Evolutionary conservation across 2,113 vertebrate genomes (phyloP).

Genomic region (Hipposideros armiger): DNA sequence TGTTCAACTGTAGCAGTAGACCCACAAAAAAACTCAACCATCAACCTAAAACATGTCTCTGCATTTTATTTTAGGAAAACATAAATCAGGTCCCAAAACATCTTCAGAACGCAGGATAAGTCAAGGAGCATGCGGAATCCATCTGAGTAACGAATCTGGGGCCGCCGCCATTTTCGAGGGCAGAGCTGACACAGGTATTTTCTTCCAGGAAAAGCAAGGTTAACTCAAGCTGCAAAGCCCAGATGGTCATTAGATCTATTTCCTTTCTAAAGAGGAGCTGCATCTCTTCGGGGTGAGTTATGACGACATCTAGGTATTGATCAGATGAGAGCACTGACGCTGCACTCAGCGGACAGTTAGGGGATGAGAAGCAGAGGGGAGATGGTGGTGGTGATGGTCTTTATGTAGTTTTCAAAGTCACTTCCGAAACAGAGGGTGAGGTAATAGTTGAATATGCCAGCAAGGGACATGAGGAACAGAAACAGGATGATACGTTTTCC

Average conservation of each 20-base stretch:
- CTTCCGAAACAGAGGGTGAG: constrained; percentile 88
- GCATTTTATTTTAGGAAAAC: constrained; percentile 78
- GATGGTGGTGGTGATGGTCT: constrained; percentile 90
- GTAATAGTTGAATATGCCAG: constrained; percentile 94
- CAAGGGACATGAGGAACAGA: constrained; percentile 94
- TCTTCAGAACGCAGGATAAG: neutral
- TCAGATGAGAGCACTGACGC: neutral
- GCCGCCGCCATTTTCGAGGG: neutral
- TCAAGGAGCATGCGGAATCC: neutral
- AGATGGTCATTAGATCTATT: constrained; percentile 80
- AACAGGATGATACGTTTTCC: constrained; percentile 96
- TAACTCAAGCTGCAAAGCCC: constrained; percentile 79
- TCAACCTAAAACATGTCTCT: neutral
- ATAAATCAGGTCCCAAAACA: neutral
- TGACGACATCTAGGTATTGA: constrained; percentile 45
- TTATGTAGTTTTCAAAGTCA: constrained; percentile 93
- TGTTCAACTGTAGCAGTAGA: neutral
- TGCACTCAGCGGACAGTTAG: constrained; percentile 73
- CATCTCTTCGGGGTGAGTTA: constrained; percentile 75
- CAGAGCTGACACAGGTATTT: constrained; percentile 32
- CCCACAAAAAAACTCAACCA: constrained; percentile 20
- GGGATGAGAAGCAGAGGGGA: constrained; percentile 95
- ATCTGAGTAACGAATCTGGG: constrained; percentile 48
- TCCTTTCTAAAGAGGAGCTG: constrained; percentile 65
- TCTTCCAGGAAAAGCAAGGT: constrained; percentile 80